Percentiles rank a stretch among this genome's conserved stretches.
These are phyloP conservation scores for Sparidentex hasta DNA, from an alignment of 2,797 vertebrate genomes.

Conservation along the genomic window DNA sequence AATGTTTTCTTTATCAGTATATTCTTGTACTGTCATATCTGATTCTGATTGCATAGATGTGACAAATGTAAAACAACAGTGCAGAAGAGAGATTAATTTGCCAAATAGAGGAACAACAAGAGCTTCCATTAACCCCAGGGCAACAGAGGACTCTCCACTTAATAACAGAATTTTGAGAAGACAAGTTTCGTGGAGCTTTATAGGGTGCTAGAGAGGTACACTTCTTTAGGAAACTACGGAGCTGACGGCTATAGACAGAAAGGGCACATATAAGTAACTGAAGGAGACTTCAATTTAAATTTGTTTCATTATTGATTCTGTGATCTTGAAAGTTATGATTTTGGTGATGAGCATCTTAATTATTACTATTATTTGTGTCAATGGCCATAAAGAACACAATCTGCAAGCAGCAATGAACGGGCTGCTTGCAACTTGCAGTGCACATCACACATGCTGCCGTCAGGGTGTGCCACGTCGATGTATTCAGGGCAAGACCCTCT, in stretches of 20 bases:
- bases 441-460: no score
- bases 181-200: constrained; percentile 38
- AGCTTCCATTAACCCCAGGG: constrained; percentile 53
- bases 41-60: constrained; percentile 9
- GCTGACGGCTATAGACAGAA: constrained; percentile 3
- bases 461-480: no score
- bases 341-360: neutral
- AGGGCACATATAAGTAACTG: constrained; percentile 8
- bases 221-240: neutral
- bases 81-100: constrained; percentile 30
- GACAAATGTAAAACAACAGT: constrained; percentile 39
- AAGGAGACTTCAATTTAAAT: neutral
- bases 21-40: neutral
- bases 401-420: no score
- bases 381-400: neutral
- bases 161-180: constrained; percentile 42
- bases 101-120: constrained; percentile 21
- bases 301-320: neutral
- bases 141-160: constrained; percentile 14
- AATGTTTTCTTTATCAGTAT: neutral
- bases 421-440: no score
- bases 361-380: neutral
- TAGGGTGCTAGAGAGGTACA: neutral
- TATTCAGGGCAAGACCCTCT: no score
- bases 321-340: neutral